Evolutionary conservation across 2,113 vertebrate genomes (phyloP), one percentile per base, ranked within the genome.

Genomic region (Tachysurus vachellii): DNA sequence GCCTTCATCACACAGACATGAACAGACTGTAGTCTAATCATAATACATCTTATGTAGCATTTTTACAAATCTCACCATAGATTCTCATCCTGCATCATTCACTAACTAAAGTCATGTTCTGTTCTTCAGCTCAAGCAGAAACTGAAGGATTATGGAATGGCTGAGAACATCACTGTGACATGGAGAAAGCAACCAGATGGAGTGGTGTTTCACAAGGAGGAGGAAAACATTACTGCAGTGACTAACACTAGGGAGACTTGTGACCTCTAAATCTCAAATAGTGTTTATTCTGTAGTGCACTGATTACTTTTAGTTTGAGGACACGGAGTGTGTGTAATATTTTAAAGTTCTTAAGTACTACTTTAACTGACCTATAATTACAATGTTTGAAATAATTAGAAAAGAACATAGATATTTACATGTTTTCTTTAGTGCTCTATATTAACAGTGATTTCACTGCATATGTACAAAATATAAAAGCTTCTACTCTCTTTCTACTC

Each of bases 151-250:
- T 19, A 23, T 47, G 9, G 36, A 47, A 47, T 70, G 66, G 1
- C 8, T 47, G 4, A 12, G 36, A 73, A 44, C 70, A 73, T 47
- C 42, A 47, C 19, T 73, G 70, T 73, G 19, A 73, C 19, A 4
- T 73, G 70, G 70, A 73, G 42, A 73, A 9, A 42, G 68, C 68
- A 70, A 19, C 16, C 16, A 19, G 31, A 70, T 42, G 68, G 31
- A 70, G 31, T 70, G 70, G 70, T 73, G 70, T 73, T 73, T 73
- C 9, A 73, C 42, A 73, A 73, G 42, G 70, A 73, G 9, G 21
- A 47, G 42, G 2, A 12, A 73, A 73, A 73, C 44, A 5, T 11
- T 12, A 47, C 70, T 23, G 4, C 31, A 70, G 62, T 66, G 31
- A 70, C 36, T 21, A 70, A 19, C 1, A 19, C 0, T 9, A 19